phyloP scores from a whole-genome alignment of 2,113 vertebrate genomes.

The Pygoscelis antarcticus region DNA sequence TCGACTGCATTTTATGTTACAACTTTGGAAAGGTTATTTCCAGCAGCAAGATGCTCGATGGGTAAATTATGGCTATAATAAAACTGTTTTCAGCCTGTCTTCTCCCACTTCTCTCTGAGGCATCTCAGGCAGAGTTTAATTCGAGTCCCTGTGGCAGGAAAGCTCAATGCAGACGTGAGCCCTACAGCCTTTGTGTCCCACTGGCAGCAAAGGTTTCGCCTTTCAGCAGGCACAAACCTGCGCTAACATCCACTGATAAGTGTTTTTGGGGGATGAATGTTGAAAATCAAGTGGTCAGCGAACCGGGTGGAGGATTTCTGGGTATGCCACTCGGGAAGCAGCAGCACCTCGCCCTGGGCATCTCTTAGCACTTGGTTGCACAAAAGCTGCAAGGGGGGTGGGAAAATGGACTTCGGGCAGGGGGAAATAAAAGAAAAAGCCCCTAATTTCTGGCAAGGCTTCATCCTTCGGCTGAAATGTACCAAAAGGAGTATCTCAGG shows the following conservation, averaged over 20 bases:
- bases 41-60: background rate
- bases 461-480: background rate
- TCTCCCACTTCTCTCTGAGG: background rate
- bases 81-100: conserved; percentile 1
- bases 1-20: background rate
- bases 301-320: background rate
- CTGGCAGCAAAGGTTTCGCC: background rate
- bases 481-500: background rate
- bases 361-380: background rate
- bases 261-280: background rate
- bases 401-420: background rate
- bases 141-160: background rate
- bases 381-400: background rate
- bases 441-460: background rate
- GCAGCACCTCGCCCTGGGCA: accelerated
- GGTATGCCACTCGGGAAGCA: background rate
- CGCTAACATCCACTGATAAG: background rate
- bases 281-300: accelerated
- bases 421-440: background rate
- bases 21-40: background rate
- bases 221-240: background rate
- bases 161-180: background rate
- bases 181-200: background rate
- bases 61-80: conserved; percentile 10
- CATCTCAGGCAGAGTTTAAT: background rate